Conservation (phyloP, 1,140 invertebrate species). For the Drosophila athabasca region DNA sequence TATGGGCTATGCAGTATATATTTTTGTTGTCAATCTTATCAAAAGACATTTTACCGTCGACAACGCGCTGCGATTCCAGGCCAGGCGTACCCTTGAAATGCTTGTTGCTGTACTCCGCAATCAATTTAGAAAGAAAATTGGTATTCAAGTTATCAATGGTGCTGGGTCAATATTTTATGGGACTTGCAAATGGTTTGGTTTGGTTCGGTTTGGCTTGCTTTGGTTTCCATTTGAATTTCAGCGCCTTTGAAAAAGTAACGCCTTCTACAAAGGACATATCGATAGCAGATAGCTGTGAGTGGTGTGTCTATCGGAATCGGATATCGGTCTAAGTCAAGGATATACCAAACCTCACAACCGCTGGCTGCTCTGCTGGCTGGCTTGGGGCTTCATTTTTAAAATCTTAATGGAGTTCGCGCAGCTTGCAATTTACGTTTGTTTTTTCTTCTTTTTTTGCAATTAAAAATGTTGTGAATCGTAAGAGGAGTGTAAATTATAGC, state of each 20-base stretch:
- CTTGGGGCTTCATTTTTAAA: slow-evolving; percentile 2
- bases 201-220: background rate
- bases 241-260: background rate
- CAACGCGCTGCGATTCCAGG: slow-evolving; percentile 22
- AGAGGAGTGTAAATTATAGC: slow-evolving; percentile 37
- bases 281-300: background rate
- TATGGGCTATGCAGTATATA: slow-evolving; percentile 50
- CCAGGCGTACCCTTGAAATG: slow-evolving; percentile 64
- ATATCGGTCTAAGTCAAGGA: too few relatives aligned
- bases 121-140: slow-evolving; percentile 30
- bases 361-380: too few relatives aligned
- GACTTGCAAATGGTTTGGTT: slow-evolving; percentile 13
- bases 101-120: slow-evolving; percentile 33
- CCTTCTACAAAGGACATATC: slow-evolving; percentile 8
- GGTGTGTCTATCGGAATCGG: too few relatives aligned
- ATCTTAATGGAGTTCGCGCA: slow-evolving; percentile 14
- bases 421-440: background rate
- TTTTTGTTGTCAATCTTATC: slow-evolving; percentile 78
- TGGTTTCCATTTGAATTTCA: slow-evolving; percentile 23
- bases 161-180: slow-evolving; percentile 53
- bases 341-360: too few relatives aligned
- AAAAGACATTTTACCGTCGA: slow-evolving; percentile 55
- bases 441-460: slow-evolving; percentile 27
- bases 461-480: slow-evolving; percentile 19
- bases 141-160: slow-evolving; percentile 60